Evolutionary conservation across 2,888 invertebrate genomes (phyloP), one percentile per base, ranked within the genome.

Genomic region (Hypsopygia costalis): DNA sequence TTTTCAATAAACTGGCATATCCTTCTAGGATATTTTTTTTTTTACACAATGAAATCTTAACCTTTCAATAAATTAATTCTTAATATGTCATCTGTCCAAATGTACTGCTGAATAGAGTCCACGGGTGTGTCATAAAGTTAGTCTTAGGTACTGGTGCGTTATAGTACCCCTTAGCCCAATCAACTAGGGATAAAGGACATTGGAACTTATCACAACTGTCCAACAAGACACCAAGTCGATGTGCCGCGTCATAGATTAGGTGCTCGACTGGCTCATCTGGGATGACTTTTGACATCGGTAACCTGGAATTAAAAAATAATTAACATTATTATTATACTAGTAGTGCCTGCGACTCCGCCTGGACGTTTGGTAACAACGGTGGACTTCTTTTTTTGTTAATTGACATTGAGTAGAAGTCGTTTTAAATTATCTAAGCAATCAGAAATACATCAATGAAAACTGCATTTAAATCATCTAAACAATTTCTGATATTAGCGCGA

Each of bases 141-240:
- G 68, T 29, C 10, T 57, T 62, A 0, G 86, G 78, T 0, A 82
- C 72, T 0, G 85, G 83, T 0, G 87, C 85, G 8, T 85, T 83
- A 44, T 89, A 87, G 37, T 87, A 87, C 2, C 94, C 94, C 51
- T 94, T 80, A 3, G 93, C 94, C 71, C 94, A 71, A 59, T 94
- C 93, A 36, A 95, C 88, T 47, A 95, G 68, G 0, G 95, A 95
- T 56, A 95, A 87, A 6, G 92, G 92, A 68, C 95, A 95, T 9
- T 76, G 78, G 43, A 90, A 90, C 61, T 90, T 91, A 1, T 87
- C 79, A 61, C 95, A 95, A 50, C 91, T 80, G 0, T 78, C 62
- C 31, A 87, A 54, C 0, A 82, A 47, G 0, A 49, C 53, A 1
- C 86, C 81, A 0, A 85, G 63, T 0, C 83, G 79, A 41, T 92